Evolutionary conservation across 1,140 invertebrate species (phyloP).

Genomic region (Drosophila bifasciata): DNA sequence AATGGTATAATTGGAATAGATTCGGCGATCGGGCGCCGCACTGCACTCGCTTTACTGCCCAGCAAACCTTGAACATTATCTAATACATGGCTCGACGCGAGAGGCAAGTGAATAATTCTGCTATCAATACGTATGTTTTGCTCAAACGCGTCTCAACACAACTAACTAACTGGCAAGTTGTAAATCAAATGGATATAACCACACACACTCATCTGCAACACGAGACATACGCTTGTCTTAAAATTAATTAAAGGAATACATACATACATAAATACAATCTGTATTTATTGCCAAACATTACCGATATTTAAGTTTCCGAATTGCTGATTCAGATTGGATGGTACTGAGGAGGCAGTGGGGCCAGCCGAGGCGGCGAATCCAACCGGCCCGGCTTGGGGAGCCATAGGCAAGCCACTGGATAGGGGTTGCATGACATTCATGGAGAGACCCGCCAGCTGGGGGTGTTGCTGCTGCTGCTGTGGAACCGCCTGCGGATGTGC

Average conservation of each 20-base stretch:
- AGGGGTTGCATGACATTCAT: constrained; percentile 71
- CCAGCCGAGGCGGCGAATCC: constrained; percentile 27
- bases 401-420: constrained; percentile 49
- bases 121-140: constrained; percentile 41
- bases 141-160: constrained; percentile 14
- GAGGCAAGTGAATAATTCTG: constrained; percentile 26
- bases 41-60: background rate
- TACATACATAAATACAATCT: constrained; percentile 50
- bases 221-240: constrained; percentile 48
- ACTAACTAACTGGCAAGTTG: constrained; percentile 52
- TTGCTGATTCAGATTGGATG: constrained; percentile 79
- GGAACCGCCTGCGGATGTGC: constrained; percentile 33
- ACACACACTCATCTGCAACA: constrained; percentile 22
- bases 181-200: constrained; percentile 26
- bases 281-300: constrained; percentile 84
- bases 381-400: constrained; percentile 23
- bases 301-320: constrained; percentile 84
- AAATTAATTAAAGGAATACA: constrained; percentile 65
- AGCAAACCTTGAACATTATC: constrained; percentile 29
- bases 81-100: constrained; percentile 40
- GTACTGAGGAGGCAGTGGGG: constrained; percentile 56
- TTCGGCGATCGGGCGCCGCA: constrained; percentile 35
- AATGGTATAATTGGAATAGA: constrained; percentile 44
- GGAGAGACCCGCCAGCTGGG: constrained; percentile 55
- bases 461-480: constrained; percentile 48